Evolutionary conservation across 2,888 invertebrate species (phyloP), one percentile per base, ranked within the genome.

Genomic region (Campoplex capitator): DNA sequence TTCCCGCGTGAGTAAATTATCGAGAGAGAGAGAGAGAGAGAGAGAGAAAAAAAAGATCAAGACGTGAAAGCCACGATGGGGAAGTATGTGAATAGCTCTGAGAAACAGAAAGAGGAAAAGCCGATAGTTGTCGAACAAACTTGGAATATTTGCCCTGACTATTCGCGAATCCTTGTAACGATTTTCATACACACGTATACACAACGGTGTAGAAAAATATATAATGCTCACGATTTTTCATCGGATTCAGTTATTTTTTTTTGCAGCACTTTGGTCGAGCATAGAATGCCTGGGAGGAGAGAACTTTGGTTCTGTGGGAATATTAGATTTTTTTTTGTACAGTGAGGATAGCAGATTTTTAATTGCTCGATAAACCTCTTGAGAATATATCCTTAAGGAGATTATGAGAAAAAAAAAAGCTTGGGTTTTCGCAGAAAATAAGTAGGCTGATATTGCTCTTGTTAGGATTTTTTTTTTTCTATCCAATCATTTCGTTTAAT

Each of bases 101-200:
- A 75, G 70, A 58, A 70, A 48, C 35, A 70, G 70, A 76, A 81
- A 78, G 78, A 78, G 62, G 51, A 78, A 78, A 78, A 75, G 76
- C 70, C 84, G 85, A 88, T 87, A 89, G 88, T 90, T 88, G 90
- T 91, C 90, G 90, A 91, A 92, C 91, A 91, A 91, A 92, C 92
- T 91, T 86, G 88, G 89, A 90, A 92, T 92, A 92, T 92, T 93
- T 91, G 91, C 92, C 88, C 90, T 88, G 83, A 87, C 79, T 70
- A 65, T 71, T 62, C 78, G 74, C 78, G 28, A 67, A 79, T 79
- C 51, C 51, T 75, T 78, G 13, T 67, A 78, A 58, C 48, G 38
- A 35, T 54, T 48, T 56, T 67, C n/a, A n/a, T n/a, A n/a, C 54
- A 68, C 73, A 76, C n/a, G 68, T 28, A 62, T 42, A 6, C 0